phyloP scores from a whole-genome alignment of 1,140 invertebrate species.

The Drosophila asahinai region DNA sequence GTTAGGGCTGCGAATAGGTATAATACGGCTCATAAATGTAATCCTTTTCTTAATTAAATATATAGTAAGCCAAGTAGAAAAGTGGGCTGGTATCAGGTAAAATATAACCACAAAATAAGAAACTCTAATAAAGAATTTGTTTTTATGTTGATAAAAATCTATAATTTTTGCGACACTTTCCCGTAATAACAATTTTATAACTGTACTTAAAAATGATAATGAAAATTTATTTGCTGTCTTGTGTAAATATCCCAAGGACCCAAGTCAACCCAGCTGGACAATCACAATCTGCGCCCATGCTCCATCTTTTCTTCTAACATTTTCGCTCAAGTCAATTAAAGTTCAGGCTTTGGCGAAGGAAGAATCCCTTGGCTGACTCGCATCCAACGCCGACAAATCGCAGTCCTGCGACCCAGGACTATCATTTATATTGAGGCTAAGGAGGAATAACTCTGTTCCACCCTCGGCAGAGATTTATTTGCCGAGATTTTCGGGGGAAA shows the following conservation, averaged over 20 bases:
- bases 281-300: conserved; percentile 5
- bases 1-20: neutral
- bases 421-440: conserved; percentile 64
- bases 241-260: neutral
- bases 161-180: neutral
- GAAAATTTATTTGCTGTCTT: neutral
- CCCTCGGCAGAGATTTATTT: conserved; percentile 74
- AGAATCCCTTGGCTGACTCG: conserved; percentile 14
- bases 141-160: neutral
- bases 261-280: conserved; percentile 31
- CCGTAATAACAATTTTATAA: neutral
- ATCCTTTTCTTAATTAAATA: neutral
- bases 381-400: conserved; percentile 55
- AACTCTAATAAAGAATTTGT: neutral
- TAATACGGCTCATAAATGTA: neutral
- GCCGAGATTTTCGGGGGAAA: conserved; percentile 72
- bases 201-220: neutral
- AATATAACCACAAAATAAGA: neutral
- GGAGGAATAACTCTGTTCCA: conserved; percentile 60
- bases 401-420: conserved; percentile 59
- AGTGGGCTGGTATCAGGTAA: no score
- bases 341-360: neutral
- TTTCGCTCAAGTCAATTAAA: conserved; percentile 47
- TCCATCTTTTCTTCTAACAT: conserved; percentile 29
- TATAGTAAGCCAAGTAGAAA: neutral